Base-by-base conservation (phyloP, 37 sponge, comb jelly and placozoan species). In the Hexactinellida sp. region DNA sequence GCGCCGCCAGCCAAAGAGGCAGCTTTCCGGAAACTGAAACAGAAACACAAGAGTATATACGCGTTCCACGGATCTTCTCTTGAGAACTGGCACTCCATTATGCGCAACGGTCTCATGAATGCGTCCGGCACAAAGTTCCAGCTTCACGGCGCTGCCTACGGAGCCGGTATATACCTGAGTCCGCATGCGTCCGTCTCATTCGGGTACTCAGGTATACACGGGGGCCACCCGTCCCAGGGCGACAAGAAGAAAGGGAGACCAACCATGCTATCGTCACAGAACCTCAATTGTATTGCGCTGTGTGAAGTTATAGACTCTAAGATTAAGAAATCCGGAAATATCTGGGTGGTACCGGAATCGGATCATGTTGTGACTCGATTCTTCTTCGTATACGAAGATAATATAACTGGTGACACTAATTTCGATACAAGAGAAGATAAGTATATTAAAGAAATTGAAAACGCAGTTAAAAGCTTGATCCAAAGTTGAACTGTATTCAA, bases 31-130 rank as follows among this genome's bases (percentile, higher is more conserved):
- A 36, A 84, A 24, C 91, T 89, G 9, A 91, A 89, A 37, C 34
- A 0, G 10, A 88, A 88, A 37, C 37, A 88, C 82, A 88, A 90
- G 41, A 93, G 93, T 37, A 86, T 88, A 0, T 93, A 83, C 86
- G 93, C 93, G 37, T 93, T 93, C 52, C 93, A 92, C 90, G 93
- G 93, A 35, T 93, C 93, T 36, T 84, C 36, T 37, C 87, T 93
- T 37, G 93, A 93, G 71, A 93, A 93, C 85, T 93, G 93, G 93
- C 93, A 93, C 51, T 91, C 91, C 54, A 93, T 93, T 24, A 76
- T 93, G 91, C 87, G 93, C 38, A 93, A 89, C 37, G 90, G 93
- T 16, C 88, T 93, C 16, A 85, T 93, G 34, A 93, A 93, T 87
- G 93, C 93, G 30, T 91, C 93, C 21, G 93, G 93, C 30, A 93